Conservation (phyloP, 1,140 invertebrate species). For the Hetaerina americana region DNA sequence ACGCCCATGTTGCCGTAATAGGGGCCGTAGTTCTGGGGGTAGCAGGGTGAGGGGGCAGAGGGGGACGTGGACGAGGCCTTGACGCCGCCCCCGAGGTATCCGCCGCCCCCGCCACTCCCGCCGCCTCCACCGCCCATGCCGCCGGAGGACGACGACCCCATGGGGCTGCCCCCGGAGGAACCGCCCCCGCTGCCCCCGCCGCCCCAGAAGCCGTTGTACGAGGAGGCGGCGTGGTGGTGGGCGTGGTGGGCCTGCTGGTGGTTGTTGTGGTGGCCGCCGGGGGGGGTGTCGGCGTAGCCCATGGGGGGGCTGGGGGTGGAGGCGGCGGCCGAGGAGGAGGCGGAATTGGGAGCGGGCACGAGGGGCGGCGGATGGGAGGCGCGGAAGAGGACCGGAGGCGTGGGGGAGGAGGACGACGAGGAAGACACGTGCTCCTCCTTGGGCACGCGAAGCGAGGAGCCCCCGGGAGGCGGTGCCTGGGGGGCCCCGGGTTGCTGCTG, state of each 20-base stretch:
- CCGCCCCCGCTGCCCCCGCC: background rate
- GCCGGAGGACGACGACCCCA: background rate
- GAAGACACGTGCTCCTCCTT: background rate
- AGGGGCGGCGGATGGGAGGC: background rate
- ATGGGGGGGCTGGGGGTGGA: background rate
- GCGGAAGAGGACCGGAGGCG: background rate
- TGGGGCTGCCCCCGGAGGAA: background rate
- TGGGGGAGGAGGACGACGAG: background rate
- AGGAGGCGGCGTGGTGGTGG: background rate
- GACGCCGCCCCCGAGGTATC: background rate
- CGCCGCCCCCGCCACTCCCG: background rate
- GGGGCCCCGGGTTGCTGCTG: background rate
- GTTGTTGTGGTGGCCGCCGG: background rate
- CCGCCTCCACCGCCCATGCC: background rate
- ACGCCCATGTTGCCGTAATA: conserved; percentile 13
- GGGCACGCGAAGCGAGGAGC: background rate
- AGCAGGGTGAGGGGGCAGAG: conserved; percentile 2
- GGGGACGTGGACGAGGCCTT: background rate
- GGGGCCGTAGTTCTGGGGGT: conserved; percentile 10
- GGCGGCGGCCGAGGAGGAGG: background rate
- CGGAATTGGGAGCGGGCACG: background rate
- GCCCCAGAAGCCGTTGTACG: background rate
- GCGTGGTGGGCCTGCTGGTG: background rate
- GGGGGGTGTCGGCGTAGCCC: background rate
- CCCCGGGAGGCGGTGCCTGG: background rate